Evolutionary conservation across 2,113 vertebrate genomes (phyloP).

Genomic region (Poeciliopsis turrubarensis): DNA sequence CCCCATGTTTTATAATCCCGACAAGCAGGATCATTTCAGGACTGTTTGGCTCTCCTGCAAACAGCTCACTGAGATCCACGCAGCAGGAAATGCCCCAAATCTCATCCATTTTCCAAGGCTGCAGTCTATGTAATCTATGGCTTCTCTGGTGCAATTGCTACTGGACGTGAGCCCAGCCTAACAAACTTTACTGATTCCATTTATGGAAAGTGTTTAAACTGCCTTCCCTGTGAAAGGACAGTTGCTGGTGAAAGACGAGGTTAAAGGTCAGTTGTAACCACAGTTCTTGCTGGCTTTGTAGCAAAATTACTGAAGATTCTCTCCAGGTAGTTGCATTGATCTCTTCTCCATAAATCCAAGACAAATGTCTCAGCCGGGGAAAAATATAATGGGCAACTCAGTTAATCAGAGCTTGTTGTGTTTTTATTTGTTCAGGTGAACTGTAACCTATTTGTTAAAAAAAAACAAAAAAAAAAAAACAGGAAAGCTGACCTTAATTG

Average conservation of each 20-base stretch:
- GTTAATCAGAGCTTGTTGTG: background rate
- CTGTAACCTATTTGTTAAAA: background rate
- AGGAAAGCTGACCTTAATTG: too few relatives aligned
- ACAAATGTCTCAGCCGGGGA: background rate
- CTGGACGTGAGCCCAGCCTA: slow-evolving; percentile 21
- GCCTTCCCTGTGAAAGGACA: slow-evolving; percentile 4
- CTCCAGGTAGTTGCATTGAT: slow-evolving; percentile 11
- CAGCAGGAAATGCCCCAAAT: background rate
- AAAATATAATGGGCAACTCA: background rate
- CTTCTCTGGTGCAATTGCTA: slow-evolving; percentile 1
- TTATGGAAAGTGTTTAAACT: slow-evolving; percentile 40
- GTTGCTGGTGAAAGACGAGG: background rate
- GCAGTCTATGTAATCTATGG: background rate
- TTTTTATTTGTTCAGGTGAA: background rate
- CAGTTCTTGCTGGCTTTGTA: slow-evolving; percentile 2
- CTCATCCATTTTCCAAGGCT: background rate
- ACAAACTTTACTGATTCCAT: slow-evolving; percentile 34
- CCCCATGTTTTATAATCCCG: background rate
- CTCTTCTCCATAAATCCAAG: background rate
- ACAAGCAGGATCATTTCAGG: background rate
- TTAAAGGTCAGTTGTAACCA: background rate
- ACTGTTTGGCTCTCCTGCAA: background rate
- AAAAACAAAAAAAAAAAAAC: too few relatives aligned
- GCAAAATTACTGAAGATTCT: slow-evolving; percentile 27
- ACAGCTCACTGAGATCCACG: background rate